Percentiles rank a stretch among this genome's conserved stretches.
These are phyloP conservation scores for Anniella stebbinsi DNA, from an alignment of 2,797 vertebrate species.

Conservation along the genomic window DNA sequence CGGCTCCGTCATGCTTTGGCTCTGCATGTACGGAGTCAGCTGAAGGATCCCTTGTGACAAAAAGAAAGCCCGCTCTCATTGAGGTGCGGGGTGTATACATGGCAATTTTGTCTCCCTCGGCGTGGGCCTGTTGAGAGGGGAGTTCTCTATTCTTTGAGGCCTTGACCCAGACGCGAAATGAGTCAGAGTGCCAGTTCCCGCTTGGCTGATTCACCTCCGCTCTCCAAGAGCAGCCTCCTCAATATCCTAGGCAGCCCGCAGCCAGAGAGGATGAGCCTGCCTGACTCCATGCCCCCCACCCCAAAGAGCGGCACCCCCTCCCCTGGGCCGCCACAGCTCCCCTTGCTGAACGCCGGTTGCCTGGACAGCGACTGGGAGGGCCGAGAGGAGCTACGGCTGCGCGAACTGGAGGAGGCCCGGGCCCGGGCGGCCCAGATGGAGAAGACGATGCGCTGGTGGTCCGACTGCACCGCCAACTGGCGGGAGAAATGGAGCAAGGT, in stretches of 20 bases:
- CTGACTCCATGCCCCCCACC: constrained; percentile 86
- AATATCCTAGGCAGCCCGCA: constrained; percentile 86
- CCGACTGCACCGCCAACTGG: constrained; percentile 98
- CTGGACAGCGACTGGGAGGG: constrained; percentile 94
- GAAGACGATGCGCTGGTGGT: constrained; percentile 99
- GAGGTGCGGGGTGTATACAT: rapidly evolving
- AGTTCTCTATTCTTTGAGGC: background rate
- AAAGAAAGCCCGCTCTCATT: background rate
- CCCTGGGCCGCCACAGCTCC: constrained; percentile 86
- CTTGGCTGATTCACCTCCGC: constrained; percentile 86
- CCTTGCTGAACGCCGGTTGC: constrained; percentile 73
- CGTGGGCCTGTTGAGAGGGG: background rate
- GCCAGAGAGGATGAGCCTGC: constrained; percentile 85
- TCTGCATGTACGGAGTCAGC: background rate
- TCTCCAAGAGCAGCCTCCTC: constrained; percentile 82
- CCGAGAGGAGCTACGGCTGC: constrained; percentile 92
- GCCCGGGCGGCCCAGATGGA: constrained; percentile 96
- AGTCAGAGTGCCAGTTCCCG: constrained; percentile 90
- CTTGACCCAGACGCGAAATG: constrained; percentile 78
- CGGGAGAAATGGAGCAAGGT: constrained; percentile 99
- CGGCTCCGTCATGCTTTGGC: background rate
- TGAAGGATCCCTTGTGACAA: background rate
- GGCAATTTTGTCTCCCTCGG: background rate
- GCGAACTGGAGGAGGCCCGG: constrained; percentile 95
- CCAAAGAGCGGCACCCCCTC: constrained; percentile 90